Evolutionary conservation across 2,113 vertebrate genomes (phyloP).

Genomic region (Callipepla squamata): DNA sequence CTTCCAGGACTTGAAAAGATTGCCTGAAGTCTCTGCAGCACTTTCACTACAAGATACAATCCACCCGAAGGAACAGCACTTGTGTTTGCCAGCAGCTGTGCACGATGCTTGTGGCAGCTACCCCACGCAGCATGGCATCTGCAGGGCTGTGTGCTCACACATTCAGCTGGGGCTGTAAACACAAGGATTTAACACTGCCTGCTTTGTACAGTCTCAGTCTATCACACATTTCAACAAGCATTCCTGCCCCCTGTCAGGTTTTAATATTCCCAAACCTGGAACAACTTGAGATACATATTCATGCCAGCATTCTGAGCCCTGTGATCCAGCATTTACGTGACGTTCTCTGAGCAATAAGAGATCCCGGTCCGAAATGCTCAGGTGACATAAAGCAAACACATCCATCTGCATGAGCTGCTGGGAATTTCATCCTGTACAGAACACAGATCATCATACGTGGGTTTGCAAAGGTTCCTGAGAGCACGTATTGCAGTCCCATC

Average conservation of each 20-base stretch:
- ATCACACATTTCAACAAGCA: background rate
- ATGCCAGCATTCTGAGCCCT: accelerated
- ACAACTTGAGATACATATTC: background rate
- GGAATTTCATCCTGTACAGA: background rate
- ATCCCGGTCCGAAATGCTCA: background rate
- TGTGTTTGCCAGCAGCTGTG: background rate
- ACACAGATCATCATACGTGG: background rate
- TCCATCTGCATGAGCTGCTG: background rate
- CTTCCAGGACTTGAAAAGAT: background rate
- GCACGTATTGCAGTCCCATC: background rate
- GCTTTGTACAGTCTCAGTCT: background rate
- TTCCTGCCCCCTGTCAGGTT: background rate
- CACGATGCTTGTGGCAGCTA: background rate
- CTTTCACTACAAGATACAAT: background rate
- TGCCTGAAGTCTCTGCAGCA: background rate
- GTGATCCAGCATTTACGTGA: background rate
- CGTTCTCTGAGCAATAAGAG: background rate
- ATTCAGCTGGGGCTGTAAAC: accelerated
- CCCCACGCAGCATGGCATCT: background rate
- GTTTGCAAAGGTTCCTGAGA: background rate
- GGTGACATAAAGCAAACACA: background rate
- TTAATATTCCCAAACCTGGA: background rate
- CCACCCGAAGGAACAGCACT: background rate
- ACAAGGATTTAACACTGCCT: background rate
- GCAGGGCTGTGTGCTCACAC: background rate